phyloP scores from a whole-genome alignment of 2,797 vertebrate genomes.

The Onychomys torridus region DNA sequence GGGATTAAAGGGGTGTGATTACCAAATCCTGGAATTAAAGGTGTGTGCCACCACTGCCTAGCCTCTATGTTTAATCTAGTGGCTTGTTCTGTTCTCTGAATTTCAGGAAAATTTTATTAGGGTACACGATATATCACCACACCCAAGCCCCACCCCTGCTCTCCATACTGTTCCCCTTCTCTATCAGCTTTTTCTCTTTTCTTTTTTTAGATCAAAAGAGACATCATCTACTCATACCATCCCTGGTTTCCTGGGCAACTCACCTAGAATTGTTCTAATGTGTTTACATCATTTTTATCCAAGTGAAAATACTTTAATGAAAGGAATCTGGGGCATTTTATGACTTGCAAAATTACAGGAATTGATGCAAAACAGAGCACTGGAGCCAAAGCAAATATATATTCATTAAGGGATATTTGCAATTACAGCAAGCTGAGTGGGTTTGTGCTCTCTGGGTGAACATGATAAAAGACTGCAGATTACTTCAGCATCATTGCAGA shows the following conservation, averaged over 20 bases:
- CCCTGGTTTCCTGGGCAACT: neutral
- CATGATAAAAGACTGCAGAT: conserved; percentile 45
- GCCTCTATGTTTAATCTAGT: too few relatives aligned
- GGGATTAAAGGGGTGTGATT: too few relatives aligned
- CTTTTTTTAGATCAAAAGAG: neutral
- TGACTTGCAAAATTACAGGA: conserved; percentile 54
- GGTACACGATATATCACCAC: too few relatives aligned
- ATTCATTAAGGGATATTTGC: conserved; percentile 52
- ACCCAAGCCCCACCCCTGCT: neutral
- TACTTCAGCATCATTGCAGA: conserved; percentile 15
- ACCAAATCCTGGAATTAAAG: too few relatives aligned
- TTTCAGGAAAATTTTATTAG: too few relatives aligned
- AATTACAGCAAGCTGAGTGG: neutral
- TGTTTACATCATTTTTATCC: neutral
- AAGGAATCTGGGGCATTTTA: conserved; percentile 13
- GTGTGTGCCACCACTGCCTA: too few relatives aligned
- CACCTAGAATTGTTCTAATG: neutral
- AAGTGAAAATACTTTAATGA: conserved; percentile 2
- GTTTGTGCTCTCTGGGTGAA: neutral
- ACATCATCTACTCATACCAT: neutral
- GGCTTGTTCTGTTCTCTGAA: too few relatives aligned
- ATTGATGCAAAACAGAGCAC: conserved; percentile 45
- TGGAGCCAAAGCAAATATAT: conserved; percentile 58
- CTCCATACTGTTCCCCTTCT: neutral
- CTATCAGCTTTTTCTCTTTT: neutral